Evolutionary conservation across 2,797 vertebrate species (phyloP), one percentile per base, ranked within the genome.

Genomic region (Thripadectes ignobilis): DNA sequence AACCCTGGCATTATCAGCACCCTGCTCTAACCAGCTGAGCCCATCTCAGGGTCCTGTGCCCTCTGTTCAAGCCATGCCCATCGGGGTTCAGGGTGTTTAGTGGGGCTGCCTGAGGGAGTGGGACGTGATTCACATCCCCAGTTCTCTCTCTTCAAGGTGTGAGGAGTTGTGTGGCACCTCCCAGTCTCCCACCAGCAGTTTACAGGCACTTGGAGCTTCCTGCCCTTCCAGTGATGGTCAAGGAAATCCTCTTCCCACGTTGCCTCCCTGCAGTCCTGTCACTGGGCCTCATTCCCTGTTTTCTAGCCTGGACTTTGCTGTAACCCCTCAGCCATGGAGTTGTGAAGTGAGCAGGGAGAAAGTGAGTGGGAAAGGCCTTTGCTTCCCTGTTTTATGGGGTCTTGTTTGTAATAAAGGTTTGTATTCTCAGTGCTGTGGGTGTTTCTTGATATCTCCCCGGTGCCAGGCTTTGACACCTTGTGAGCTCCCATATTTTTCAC

Each of bases 351-450:
- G 43, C 27, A 52, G 29, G 51, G 51, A 52, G 29, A 81, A 46
- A 49, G 36, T 1, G 10, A 72, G 51, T 5, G 36, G 73, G 9
- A 34, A 55, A 51, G 26, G 57, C 48, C 38, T 94, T 69, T 73
- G 21, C 43, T 89, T 48, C 46, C 68, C 73, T 58, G 1, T 32
- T 71, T 51, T 36, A 15, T 21, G 36, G 51, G 62, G 27, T 61
- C 23, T 66, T 29, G 23, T 55, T 88, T 85, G 77, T 68, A 95
- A 78, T 97, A 96, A 97, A 97, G 46, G 5, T 83, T 85, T 89
- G 24, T 79, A 34, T 30, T 24, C 38, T 63, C 26, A 0, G 30
- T 48, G 49, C 14, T 14, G 3, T 2, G 10, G 10, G 34, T 39
- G 0, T 57, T 66, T n/a, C 71, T 73, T 45, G 29, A 46, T 32